These are phyloP conservation scores for Hypanus sabinus DNA, from an alignment of 2,113 vertebrate genomes.

Conservation along the genomic window DNA sequence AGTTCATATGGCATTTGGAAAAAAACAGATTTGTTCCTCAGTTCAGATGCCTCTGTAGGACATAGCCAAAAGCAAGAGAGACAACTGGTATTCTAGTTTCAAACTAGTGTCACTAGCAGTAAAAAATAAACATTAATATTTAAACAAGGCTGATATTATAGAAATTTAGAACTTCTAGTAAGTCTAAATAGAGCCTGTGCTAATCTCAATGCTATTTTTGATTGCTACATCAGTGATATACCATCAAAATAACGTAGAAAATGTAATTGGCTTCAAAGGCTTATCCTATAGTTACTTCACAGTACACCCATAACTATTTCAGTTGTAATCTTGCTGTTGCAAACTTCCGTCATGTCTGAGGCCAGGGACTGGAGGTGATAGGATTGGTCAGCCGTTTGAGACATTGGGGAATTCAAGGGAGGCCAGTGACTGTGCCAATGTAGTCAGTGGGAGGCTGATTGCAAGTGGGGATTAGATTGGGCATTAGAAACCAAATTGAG, in stretches of 20 bases:
- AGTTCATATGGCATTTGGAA: background rate
- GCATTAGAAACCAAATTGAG: too few relatives aligned
- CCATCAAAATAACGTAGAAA: background rate
- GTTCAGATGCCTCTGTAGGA: background rate
- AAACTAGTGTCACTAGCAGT: background rate
- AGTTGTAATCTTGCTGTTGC: too few relatives aligned
- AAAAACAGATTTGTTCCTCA: background rate
- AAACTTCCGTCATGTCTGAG: too few relatives aligned
- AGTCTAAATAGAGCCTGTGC: background rate
- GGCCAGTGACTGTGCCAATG: too few relatives aligned
- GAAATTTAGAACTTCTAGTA: background rate
- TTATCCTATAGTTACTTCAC: too few relatives aligned
- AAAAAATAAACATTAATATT: background rate
- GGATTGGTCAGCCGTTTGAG: too few relatives aligned
- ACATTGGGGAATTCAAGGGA: too few relatives aligned
- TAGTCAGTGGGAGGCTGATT: too few relatives aligned
- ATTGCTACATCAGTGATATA: background rate
- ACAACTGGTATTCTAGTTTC: background rate
- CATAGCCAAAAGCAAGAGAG: background rate
- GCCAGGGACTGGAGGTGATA: too few relatives aligned
- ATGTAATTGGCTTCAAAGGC: too few relatives aligned
- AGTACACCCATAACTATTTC: too few relatives aligned
- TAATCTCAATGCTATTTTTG: background rate
- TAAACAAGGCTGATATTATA: background rate
- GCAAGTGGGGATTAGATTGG: too few relatives aligned